A percentile compares a stretch with the other conserved stretches of the same genome.
Conservation (phyloP, 2,888 invertebrate species). For the Hanleya hanleyi region DNA sequence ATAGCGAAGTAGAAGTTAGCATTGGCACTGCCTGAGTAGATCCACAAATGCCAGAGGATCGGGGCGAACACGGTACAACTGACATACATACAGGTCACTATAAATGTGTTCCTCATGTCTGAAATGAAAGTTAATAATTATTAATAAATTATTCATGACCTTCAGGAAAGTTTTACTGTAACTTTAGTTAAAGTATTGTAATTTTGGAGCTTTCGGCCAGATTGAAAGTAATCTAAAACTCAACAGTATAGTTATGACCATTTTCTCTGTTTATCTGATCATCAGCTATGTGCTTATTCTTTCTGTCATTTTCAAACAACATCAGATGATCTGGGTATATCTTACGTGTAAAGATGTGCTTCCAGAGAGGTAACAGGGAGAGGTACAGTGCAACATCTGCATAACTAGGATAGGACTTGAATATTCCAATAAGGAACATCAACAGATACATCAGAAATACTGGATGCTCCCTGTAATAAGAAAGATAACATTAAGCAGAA, state of each 20-base stretch:
- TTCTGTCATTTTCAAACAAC: too few relatives aligned
- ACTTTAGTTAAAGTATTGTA: slow-evolving; percentile 3
- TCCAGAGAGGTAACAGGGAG: slow-evolving; percentile 92
- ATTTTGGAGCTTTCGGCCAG: too few relatives aligned
- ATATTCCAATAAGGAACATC: slow-evolving; percentile 84
- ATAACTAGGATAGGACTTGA: slow-evolving; percentile 97
- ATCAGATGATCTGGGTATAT: too few relatives aligned
- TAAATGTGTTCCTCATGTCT: slow-evolving; percentile 96
- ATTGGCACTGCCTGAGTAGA: slow-evolving; percentile 97
- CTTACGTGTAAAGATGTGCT: slow-evolving; percentile 90
- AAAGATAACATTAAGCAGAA: too few relatives aligned
- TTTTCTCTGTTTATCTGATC: too few relatives aligned
- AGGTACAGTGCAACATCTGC: slow-evolving; percentile 96
- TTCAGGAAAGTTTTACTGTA: not conserved
- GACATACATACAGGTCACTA: slow-evolving; percentile 92
- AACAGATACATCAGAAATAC: slow-evolving; percentile 74
- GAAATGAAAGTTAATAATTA: slow-evolving; percentile 68
- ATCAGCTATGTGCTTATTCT: too few relatives aligned
- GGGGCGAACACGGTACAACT: slow-evolving; percentile 93
- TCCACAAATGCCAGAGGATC: slow-evolving; percentile 98
- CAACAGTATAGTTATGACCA: too few relatives aligned
- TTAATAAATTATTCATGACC: not conserved
- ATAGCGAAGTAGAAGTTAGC: slow-evolving; percentile 99
- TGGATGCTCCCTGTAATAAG: slow-evolving; percentile 71
- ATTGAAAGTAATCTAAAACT: too few relatives aligned